phyloP scores from a whole-genome alignment of 2,888 invertebrate species.

The Abscondita cerata region DNA sequence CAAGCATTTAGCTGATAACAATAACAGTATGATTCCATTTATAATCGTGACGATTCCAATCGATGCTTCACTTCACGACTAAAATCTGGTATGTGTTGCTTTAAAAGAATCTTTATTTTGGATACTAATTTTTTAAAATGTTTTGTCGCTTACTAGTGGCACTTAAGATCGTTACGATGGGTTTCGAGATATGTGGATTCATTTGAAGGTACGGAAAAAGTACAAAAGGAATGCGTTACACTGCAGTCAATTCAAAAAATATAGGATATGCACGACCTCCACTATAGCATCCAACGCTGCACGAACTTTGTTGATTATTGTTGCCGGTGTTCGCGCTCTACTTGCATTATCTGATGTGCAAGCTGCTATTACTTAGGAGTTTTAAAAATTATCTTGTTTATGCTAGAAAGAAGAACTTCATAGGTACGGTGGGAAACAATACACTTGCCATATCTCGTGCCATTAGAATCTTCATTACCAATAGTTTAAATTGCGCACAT shows the following conservation, averaged over 20 bases:
- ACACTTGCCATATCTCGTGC: constrained; percentile 36
- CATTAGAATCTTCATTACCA: constrained; percentile 16
- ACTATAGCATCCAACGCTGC: constrained; percentile 36
- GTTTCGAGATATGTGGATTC: constrained; percentile 20
- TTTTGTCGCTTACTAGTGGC: too few species aligned
- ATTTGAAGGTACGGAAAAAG: constrained; percentile 20
- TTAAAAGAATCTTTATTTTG: too few species aligned
- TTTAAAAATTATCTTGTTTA: constrained; percentile 28
- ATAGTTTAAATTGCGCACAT: neutral
- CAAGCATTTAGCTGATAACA: constrained; percentile 22
- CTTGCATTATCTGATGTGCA: constrained; percentile 39
- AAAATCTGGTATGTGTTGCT: neutral
- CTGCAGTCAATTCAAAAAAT: constrained; percentile 26
- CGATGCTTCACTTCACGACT: constrained; percentile 25
- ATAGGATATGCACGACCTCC: constrained; percentile 39
- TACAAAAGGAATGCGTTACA: constrained; percentile 31
- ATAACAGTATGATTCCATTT: constrained; percentile 21
- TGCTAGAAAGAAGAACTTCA: constrained; percentile 13
- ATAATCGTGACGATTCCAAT: constrained; percentile 30
- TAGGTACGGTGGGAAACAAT: constrained; percentile 40
- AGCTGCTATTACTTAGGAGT: constrained; percentile 36
- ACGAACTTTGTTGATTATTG: constrained; percentile 41
- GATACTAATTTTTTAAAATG: too few species aligned
- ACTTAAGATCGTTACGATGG: constrained; percentile 15
- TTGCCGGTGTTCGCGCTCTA: constrained; percentile 39